Base-by-base conservation (phyloP, 2,888 invertebrate species). In the Tinea pellionella region DNA sequence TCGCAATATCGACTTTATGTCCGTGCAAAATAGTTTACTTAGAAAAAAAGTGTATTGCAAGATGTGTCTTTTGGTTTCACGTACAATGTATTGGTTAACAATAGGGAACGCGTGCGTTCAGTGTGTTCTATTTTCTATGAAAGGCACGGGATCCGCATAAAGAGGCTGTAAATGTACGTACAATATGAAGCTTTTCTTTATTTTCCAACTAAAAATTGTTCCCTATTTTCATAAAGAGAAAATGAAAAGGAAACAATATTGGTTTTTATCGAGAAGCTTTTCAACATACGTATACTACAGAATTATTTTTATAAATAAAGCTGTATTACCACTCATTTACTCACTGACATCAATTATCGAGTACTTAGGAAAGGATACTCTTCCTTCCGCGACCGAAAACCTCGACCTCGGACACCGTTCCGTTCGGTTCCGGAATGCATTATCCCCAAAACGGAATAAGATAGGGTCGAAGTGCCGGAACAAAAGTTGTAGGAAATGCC, bases 121-220 rank as follows among this genome's bases (percentile, higher is more conserved):
- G 16, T 47, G 18, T 24, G 53, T 24, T 53, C 53, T 53, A 53
- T 53, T 53, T 47, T 53, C 19, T 53, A 53, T 53, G 53, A 47
- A 47, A 37, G 37, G 37, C 37, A 37, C 47, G 16, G 47, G 53
- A 19, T 19, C 53, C 4, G 53, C 11, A 53, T 53, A 53, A 53
- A 53, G 53, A 53, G 53, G 53, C 53, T 53, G 53, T 19, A 53
- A 53, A 53, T 24, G 53, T 53, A 47, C 47, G 2, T 47, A 47
- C 47, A 47, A 47, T 16, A 37, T 16, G 15, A 6, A 53, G 53
- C 53, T 24, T 53, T 53, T 53, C 24, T 53, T 18, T 53, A 53
- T 53, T 53, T 24, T 53, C 47, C 47, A 12, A 24, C 53, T 18
- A 53, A 53, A 53, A 15, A 47, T 15, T 47, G 47, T 47, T 47